These are phyloP conservation scores for Homalodisca vitripennis DNA, from an alignment of 1,140 invertebrate genomes.

Conservation along the genomic window DNA sequence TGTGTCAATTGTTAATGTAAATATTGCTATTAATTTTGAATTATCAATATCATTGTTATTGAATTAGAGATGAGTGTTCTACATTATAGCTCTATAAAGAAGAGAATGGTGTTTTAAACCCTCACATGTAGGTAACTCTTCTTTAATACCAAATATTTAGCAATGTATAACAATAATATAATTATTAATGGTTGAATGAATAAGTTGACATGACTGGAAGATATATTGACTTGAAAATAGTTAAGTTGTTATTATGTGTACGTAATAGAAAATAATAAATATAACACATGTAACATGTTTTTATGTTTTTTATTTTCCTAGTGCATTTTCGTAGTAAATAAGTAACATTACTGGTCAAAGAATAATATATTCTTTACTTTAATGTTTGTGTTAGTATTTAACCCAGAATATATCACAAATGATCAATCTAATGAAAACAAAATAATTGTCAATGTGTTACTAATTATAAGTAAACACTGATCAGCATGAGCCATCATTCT, in stretches of 20 bases:
- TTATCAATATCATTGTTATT: conserved; percentile 2
- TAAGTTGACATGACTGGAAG: background rate
- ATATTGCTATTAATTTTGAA: conserved; percentile 9
- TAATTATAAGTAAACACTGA: too few species aligned
- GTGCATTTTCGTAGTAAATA: too few species aligned
- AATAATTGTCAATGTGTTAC: too few species aligned
- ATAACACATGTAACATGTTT: conserved; percentile 7
- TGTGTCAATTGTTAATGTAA: conserved; percentile 18
- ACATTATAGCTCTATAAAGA: too few species aligned
- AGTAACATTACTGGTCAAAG: too few species aligned
- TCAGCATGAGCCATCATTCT: too few species aligned
- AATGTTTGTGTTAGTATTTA: too few species aligned
- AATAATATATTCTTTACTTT: too few species aligned
- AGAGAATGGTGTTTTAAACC: background rate
- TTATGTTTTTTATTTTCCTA: background rate
- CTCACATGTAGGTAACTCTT: background rate
- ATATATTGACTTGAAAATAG: conserved; percentile 11
- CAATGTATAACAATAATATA: conserved; percentile 14
- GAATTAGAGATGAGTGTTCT: conserved; percentile 15
- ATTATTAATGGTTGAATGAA: background rate
- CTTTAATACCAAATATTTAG: conserved; percentile 16
- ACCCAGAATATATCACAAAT: too few species aligned
- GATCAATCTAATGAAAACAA: too few species aligned
- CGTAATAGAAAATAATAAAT: conserved; percentile 6
- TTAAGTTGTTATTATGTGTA: conserved; percentile 12